Evolutionary conservation across 2,888 invertebrate genomes (phyloP).

Genomic region (Epirrhoe alternata): DNA sequence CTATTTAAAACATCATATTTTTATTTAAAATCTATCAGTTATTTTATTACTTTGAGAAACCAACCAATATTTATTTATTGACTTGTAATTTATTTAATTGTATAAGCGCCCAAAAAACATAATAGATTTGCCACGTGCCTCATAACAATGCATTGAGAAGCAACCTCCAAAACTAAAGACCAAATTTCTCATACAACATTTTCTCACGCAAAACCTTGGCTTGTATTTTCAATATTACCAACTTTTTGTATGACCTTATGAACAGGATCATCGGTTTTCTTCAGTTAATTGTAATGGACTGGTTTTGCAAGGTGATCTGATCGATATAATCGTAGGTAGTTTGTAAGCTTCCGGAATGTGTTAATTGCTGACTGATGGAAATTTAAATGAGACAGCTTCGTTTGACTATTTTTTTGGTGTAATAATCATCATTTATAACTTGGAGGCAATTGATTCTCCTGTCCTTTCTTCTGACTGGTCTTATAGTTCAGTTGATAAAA

Average conservation of each 20-base stretch:
- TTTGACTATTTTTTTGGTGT: not conserved
- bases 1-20: too few relatives aligned
- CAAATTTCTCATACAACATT: constrained; percentile 14
- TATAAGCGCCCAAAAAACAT: not conserved
- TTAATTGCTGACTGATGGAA: constrained; percentile 15
- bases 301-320: constrained; percentile 69
- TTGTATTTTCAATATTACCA: constrained; percentile 25
- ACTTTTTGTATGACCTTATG: constrained; percentile 51
- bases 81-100: not conserved
- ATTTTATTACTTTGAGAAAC: too few relatives aligned
- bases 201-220: constrained; percentile 32
- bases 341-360: constrained; percentile 56
- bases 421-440: not conserved
- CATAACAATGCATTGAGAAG: constrained; percentile 17
- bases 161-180: constrained; percentile 24
- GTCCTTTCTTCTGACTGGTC: not conserved
- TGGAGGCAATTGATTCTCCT: not conserved
- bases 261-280: constrained; percentile 58
- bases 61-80: too few relatives aligned
- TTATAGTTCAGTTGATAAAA: not conserved
- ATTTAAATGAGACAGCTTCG: constrained; percentile 7
- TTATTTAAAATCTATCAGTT: too few relatives aligned
- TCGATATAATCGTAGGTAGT: constrained; percentile 45
- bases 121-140: constrained; percentile 4
- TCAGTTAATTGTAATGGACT: constrained; percentile 57